These are phyloP conservation scores for Mastigias papua DNA, from an alignment of 30 jellyfish, hydroid and myxozoan species.

Conservation along the genomic window DNA sequence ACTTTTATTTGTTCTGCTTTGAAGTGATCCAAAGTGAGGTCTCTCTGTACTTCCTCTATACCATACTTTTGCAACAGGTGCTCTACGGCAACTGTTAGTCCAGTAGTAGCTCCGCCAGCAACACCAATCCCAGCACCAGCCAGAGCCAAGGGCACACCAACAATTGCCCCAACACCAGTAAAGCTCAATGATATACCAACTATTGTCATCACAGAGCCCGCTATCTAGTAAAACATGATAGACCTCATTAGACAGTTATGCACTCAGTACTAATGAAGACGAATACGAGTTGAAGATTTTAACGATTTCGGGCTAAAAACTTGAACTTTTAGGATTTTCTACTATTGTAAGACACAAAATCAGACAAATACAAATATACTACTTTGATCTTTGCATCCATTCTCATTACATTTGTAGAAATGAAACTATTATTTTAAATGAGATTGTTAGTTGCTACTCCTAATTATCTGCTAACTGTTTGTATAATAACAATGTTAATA, in stretches of 20 bases:
- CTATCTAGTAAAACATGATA: neutral
- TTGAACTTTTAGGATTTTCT: no score
- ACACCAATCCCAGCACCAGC: conserved; percentile 53
- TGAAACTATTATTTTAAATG: no score
- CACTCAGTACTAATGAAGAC: no score
- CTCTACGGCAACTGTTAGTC: conserved; percentile 36
- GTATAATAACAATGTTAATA: no score
- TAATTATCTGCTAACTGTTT: no score
- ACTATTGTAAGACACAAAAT: no score
- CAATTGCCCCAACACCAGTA: conserved; percentile 64
- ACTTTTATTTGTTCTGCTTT: conserved; percentile 44
- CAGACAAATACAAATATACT: no score
- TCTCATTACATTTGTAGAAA: no score
- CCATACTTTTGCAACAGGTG: conserved; percentile 20
- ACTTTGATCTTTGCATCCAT: no score
- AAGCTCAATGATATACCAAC: conserved; percentile 48
- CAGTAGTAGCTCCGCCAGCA: conserved; percentile 60
- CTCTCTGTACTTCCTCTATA: conserved; percentile 14
- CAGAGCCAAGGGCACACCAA: conserved; percentile 63
- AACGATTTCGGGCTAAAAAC: no score
- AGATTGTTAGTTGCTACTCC: no score
- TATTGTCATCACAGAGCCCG: conserved; percentile 23
- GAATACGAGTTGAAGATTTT: no score
- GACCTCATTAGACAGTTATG: neutral
- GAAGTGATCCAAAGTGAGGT: conserved; percentile 39